Evolutionary conservation across 1,140 invertebrate genomes (phyloP), one percentile per base, ranked within the genome.

Genomic region (Batillaria attramentaria): DNA sequence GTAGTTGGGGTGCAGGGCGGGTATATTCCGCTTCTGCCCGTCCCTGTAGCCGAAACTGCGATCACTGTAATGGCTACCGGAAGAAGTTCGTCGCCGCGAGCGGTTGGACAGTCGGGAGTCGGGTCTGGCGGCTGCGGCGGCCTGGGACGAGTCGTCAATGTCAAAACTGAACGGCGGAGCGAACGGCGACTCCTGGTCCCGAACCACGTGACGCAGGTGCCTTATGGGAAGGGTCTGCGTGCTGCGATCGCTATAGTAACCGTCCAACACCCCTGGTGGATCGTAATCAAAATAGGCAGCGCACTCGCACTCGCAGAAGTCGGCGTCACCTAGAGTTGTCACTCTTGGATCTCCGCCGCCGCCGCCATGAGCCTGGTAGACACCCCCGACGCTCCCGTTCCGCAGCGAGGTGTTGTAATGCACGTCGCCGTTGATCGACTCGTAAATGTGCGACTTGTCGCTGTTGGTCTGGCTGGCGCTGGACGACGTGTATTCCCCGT

Each of bases 1-100:
- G 68, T 81, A 81, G 72, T 81, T 76, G 28, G 80, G 77, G 69
- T 81, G 80, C n/a, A 81, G 73, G 18, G 80, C 77, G 31, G 80
- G 80, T 57, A 81, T 81, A 42, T 31, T 28, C 42, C 80, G 62
- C 50, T 77, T 73, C 37, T 79, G 77, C 31, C 75, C 66, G 20
- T 81, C 80, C 57, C 73, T 54, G 57, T 79, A 79, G 35, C 73
- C 73, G 1, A 72, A 65, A 42, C 72, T 77, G 37, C 54, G 72
- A 60, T 77, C 69, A 41, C 79, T 81, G 70, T 81, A 77, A 57
- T 76, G 70, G 41, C 79, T 81, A 10, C 74, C 75, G 24, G 80
- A 81, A 0, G 80, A 81, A 6, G 80, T 78, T 5, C 80, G 77
- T 1, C 77, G 60, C 39, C 80, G 60, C 1, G 73, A 75, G 16